phyloP scores from a whole-genome alignment of 2,797 vertebrate species.

The Fratercula arctica region DNA sequence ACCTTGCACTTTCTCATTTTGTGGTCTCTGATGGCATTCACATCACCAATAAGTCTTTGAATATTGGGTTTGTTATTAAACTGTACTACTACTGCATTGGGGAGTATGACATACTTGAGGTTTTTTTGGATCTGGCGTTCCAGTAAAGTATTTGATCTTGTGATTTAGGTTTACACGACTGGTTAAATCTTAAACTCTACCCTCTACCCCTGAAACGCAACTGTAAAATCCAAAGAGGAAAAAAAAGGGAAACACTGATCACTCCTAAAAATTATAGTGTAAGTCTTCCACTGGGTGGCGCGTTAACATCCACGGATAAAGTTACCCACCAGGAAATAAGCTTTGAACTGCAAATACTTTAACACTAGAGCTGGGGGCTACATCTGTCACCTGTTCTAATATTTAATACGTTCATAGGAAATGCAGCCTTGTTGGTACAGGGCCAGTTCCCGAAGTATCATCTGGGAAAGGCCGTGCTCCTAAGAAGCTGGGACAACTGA shows the following conservation, averaged over 20 bases:
- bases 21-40: not conserved
- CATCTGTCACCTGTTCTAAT: not conserved
- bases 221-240: not conserved
- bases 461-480: not conserved
- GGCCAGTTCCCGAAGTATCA: not conserved
- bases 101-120: not conserved
- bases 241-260: not conserved
- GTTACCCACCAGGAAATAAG: not conserved
- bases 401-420: not conserved
- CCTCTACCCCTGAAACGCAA: not conserved
- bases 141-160: not conserved
- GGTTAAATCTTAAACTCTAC: not conserved
- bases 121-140: not conserved
- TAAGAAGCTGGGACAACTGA: not conserved
- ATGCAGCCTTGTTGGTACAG: not conserved
- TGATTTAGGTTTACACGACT: not conserved
- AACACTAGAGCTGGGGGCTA: not conserved
- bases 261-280: not conserved
- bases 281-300: not conserved
- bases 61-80: not conserved
- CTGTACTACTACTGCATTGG: not conserved
- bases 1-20: not conserved
- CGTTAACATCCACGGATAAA: not conserved
- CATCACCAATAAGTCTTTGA: not conserved
- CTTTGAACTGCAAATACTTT: not conserved